Conservation (phyloP, 2,888 invertebrate species). For the Orthonevra nobilis region DNA sequence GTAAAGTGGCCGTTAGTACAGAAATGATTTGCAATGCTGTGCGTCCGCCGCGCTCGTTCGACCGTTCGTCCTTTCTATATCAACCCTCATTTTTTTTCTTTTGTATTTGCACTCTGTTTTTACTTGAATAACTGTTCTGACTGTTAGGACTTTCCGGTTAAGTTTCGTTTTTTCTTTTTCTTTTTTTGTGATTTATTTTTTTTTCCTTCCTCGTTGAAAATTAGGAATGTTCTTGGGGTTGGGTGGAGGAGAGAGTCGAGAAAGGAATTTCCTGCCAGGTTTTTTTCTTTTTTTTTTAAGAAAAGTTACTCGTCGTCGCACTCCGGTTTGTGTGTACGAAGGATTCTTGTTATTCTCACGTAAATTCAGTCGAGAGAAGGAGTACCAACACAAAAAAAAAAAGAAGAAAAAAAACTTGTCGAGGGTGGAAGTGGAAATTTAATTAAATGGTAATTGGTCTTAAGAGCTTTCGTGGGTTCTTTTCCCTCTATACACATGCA, state of each 20-base stretch:
- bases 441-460: constrained; percentile 69
- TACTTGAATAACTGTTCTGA: constrained; percentile 62
- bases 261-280: constrained; percentile 32
- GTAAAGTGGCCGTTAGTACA: constrained; percentile 63
- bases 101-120: no score
- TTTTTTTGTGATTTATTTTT: not conserved
- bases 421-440: constrained; percentile 59
- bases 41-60: not conserved
- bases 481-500: not conserved
- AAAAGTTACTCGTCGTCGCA: constrained; percentile 17
- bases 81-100: not conserved
- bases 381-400: not conserved
- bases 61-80: not conserved
- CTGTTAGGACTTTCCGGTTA: constrained; percentile 61
- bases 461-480: constrained; percentile 61
- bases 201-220: no score
- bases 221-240: constrained; percentile 17
- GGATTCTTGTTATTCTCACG: constrained; percentile 48
- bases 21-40: constrained; percentile 59
- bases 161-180: no score
- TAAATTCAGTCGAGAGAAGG: constrained; percentile 17
- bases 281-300: constrained; percentile 11
- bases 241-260: not conserved
- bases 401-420: not conserved
- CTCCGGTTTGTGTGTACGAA: not conserved